A percentile compares a stretch with the other conserved stretches of the same genome.
These are phyloP conservation scores for Trisateles emortualis DNA, from an alignment of 2,888 invertebrate species.

Conservation along the genomic window DNA sequence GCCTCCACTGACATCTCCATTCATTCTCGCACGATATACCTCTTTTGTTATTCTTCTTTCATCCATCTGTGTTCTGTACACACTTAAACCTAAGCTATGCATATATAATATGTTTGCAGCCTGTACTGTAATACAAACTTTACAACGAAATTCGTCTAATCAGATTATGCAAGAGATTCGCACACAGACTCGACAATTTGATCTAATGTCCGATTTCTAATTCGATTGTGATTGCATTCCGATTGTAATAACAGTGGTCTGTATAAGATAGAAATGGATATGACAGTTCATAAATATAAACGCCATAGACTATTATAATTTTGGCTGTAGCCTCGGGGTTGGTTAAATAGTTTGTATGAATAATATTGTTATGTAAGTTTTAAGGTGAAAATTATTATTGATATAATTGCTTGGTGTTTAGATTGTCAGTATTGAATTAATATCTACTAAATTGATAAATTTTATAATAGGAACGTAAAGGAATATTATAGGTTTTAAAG, in stretches of 20 bases:
- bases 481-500: too few species aligned
- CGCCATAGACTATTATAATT: slow-evolving; percentile 25
- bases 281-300: slow-evolving; percentile 44
- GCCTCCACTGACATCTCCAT: too few species aligned
- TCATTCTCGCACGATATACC: too few species aligned
- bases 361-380: slow-evolving; percentile 7
- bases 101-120: not conserved
- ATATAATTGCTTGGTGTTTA: not conserved
- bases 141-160: slow-evolving; percentile 38
- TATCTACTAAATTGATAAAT: too few species aligned
- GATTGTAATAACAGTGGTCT: slow-evolving; percentile 62
- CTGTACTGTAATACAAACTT: slow-evolving; percentile 4
- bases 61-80: too few species aligned
- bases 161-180: slow-evolving; percentile 63
- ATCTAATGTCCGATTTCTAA: slow-evolving; percentile 71
- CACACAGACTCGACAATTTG: slow-evolving; percentile 60
- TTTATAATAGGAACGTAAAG: too few species aligned
- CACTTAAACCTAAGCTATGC: not conserved
- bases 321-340: slow-evolving; percentile 34
- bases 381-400: not conserved
- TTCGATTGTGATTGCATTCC: slow-evolving; percentile 68
- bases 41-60: too few species aligned
- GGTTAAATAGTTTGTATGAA: slow-evolving; percentile 12
- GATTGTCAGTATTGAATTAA: too few species aligned
- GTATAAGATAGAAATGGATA: slow-evolving; percentile 35